Base-by-base conservation (phyloP, 2,797 vertebrate genomes). In the Sebastes cheni region DNA sequence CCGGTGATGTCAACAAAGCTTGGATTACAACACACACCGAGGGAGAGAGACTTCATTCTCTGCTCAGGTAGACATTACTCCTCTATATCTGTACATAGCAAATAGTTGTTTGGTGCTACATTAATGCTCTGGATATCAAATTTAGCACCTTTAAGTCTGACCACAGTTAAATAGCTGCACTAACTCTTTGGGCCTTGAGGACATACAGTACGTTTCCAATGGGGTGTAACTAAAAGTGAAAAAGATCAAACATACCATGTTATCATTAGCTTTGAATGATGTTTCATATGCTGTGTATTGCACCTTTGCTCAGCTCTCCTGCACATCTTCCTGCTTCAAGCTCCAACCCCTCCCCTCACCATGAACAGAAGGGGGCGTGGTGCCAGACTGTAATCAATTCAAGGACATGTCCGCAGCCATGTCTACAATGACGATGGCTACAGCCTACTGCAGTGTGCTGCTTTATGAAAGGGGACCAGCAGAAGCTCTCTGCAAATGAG, bases 341-440 rank as follows among this genome's bases (percentile, higher is more conserved):
- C 77, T 58, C 56, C 61, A 13, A 70, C 67, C 77, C 82, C 75
- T 64, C 77, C 81, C 78, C 68, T 1, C 8, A 8, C 27, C 30
- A 42, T 59, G 50, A 76, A 80, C 42, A 70, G 77, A 60, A 27
- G 55, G 50, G 30, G 80, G 84, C 4, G 62, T 78, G 75, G 67
- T 74, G 39, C 84, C 71, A 60, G 67, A 68, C 66, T 61, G 78
- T n/a, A 46, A 89, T 92, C 75, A 6, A 91, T 89, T 88, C 88
- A 88, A 92, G 89, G 89, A 85, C 92, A 90, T 83, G 88, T 79
- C 86, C 25, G 70, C 71, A 81, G 72, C 75, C 77, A 67, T 82
- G 89, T 81, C 70, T 56, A 72, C 71, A 85, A 86, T 92, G 92
- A 77, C 56, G 67, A 72, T 77, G 58, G 59, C 77, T 55, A 11